phyloP scores from a whole-genome alignment of 2,113 vertebrate genomes.

The Gallinago media region DNA sequence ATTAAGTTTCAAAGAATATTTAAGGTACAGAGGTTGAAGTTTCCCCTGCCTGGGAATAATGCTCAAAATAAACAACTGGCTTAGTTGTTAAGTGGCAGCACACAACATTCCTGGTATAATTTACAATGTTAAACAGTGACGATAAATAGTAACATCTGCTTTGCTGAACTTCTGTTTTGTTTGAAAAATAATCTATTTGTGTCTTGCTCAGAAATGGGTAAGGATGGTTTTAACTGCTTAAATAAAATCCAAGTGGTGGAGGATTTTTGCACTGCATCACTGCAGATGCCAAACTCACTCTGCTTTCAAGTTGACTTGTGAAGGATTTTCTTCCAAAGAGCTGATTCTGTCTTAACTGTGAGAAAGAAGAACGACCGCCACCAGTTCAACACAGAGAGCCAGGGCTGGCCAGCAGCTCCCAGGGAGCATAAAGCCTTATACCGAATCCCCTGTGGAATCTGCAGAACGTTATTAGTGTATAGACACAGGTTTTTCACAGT shows the following conservation, averaged over 20 bases:
- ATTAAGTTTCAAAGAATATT: conserved; percentile 55
- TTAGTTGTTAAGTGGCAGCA: conserved; percentile 8
- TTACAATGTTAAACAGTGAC: neutral
- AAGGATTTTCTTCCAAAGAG: neutral
- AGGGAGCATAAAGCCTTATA: rapidly evolving
- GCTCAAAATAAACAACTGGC: conserved; percentile 44
- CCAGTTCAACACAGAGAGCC: neutral
- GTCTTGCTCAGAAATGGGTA: neutral
- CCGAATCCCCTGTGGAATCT: neutral
- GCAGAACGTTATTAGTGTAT: neutral
- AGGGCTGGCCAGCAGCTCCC: neutral
- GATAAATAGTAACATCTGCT: conserved; percentile 45
- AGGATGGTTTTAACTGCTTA: neutral
- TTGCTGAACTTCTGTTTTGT: neutral
- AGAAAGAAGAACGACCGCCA: rapidly evolving
- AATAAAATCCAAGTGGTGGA: neutral
- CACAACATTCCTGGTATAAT: conserved; percentile 4
- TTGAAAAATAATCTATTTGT: neutral
- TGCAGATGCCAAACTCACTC: neutral
- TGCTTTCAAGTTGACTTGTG: neutral
- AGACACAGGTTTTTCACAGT: rapidly evolving
- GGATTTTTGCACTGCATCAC: neutral
- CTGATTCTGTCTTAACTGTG: neutral
- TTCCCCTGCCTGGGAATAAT: conserved; percentile 20
- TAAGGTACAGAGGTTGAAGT: conserved; percentile 53